A percentile compares a stretch with the other conserved stretches of the same genome.
These are phyloP conservation scores for Phacellophora camtschatica DNA, from an alignment of 30 jellyfish, hydroid and myxozoan genomes.

Conservation along the genomic window DNA sequence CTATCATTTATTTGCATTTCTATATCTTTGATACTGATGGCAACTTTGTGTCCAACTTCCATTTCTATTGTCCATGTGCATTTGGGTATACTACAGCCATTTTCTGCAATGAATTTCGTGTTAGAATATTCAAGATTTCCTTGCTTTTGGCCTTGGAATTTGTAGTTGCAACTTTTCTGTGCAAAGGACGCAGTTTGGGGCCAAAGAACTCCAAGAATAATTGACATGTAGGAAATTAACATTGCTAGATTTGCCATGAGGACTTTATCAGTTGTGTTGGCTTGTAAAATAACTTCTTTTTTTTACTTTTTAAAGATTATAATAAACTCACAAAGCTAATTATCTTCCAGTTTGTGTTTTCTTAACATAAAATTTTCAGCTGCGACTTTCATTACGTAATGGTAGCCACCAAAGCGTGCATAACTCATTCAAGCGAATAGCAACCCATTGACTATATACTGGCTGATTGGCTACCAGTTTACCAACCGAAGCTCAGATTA, in stretches of 20 bases:
- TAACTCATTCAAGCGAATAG: neutral
- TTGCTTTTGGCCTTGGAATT: neutral
- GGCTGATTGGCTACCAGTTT: no score
- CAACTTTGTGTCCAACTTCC: slow-evolving; percentile 66
- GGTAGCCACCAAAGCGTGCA: slow-evolving; percentile 42
- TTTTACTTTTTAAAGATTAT: no score
- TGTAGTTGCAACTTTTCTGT: neutral
- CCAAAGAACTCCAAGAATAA: neutral
- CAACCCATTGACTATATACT: neutral
- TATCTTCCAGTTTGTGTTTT: neutral
- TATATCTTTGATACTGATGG: slow-evolving; percentile 26
- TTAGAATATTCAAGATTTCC: neutral
- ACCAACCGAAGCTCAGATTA: no score
- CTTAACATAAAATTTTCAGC: neutral
- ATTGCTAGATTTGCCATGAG: neutral
- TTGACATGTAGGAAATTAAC: neutral
- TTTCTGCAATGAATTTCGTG: neutral
- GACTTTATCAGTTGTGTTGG: no score
- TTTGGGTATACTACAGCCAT: neutral
- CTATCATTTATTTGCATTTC: slow-evolving; percentile 37
- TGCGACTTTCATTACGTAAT: slow-evolving; percentile 66
- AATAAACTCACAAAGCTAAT: neutral
- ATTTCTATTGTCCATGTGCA: slow-evolving; percentile 70
- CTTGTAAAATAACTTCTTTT: no score
- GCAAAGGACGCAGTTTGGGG: neutral